Evolutionary conservation across 1,140 invertebrate genomes (phyloP).

Genomic region (Sitophilus oryzae): DNA sequence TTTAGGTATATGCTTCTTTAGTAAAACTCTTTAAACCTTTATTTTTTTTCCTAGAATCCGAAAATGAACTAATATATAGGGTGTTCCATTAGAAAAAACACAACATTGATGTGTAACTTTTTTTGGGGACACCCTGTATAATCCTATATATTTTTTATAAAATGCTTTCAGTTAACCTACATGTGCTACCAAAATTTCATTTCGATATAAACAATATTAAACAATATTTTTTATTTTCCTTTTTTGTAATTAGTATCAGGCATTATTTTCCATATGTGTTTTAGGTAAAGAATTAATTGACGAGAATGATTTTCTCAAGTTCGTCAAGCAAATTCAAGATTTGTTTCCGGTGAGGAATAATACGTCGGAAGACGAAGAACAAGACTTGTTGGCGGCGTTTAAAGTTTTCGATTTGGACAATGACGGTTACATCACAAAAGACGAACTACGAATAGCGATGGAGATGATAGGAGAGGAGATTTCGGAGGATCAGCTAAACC

Average conservation of each 20-base stretch:
- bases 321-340: constrained; percentile 63
- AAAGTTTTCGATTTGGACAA: constrained; percentile 71
- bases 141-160: too few relatives aligned
- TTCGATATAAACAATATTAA: too few relatives aligned
- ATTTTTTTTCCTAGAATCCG: too few relatives aligned
- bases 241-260: background rate
- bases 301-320: constrained; percentile 65
- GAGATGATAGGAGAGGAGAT: constrained; percentile 72
- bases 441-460: constrained; percentile 66
- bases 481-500: constrained; percentile 63
- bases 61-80: too few relatives aligned
- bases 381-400: constrained; percentile 69
- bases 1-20: too few relatives aligned
- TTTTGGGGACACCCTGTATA: too few relatives aligned
- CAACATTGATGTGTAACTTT: too few relatives aligned
- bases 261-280: constrained; percentile 1
- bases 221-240: background rate
- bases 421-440: constrained; percentile 70
- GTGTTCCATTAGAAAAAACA: too few relatives aligned
- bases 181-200: too few relatives aligned
- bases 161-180: too few relatives aligned
- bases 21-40: too few relatives aligned
- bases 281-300: constrained; percentile 52
- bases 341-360: constrained; percentile 55
- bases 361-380: constrained; percentile 57